phyloP scores from a whole-genome alignment of 2,888 invertebrate species.

The Falcaria lacertinaria region DNA sequence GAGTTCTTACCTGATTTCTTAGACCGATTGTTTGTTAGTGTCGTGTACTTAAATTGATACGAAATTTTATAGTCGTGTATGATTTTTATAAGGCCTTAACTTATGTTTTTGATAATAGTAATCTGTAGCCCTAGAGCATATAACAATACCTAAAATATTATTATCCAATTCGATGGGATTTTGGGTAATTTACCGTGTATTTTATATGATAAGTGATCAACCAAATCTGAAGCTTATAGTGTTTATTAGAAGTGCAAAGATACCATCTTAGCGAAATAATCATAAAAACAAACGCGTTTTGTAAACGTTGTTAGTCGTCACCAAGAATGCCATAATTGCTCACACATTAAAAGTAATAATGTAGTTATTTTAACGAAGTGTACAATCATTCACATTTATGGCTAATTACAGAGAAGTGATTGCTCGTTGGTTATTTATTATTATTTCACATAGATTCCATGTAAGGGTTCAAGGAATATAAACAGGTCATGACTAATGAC shows the following conservation, averaged over 20 bases:
- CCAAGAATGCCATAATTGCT: conserved; percentile 14
- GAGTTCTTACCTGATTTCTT: too few species aligned
- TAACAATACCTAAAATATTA: too few species aligned
- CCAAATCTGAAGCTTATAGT: too few species aligned
- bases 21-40: too few species aligned
- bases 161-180: too few species aligned
- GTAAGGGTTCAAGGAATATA: conserved; percentile 19
- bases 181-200: too few species aligned
- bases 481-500: conserved; percentile 21
- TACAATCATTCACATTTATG: conserved; percentile 16
- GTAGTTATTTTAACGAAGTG: conserved; percentile 23
- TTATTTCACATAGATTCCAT: conserved; percentile 23
- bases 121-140: too few species aligned
- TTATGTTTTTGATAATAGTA: too few species aligned
- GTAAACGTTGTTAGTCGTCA: conserved; percentile 8
- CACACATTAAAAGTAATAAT: conserved; percentile 17
- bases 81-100: too few species aligned
- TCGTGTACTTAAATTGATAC: too few species aligned
- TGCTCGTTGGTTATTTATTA: conserved; percentile 11
- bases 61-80: too few species aligned
- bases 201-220: too few species aligned
- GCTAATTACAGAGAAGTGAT: conserved; percentile 16
- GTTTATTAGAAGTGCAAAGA: background rate
- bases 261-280: background rate
- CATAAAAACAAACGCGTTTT: background rate